Percentiles rank a stretch among this genome's conserved stretches.
phyloP scores from a whole-genome alignment of 2,113 vertebrate species.

The Stomatorhinus ivindoensis region DNA sequence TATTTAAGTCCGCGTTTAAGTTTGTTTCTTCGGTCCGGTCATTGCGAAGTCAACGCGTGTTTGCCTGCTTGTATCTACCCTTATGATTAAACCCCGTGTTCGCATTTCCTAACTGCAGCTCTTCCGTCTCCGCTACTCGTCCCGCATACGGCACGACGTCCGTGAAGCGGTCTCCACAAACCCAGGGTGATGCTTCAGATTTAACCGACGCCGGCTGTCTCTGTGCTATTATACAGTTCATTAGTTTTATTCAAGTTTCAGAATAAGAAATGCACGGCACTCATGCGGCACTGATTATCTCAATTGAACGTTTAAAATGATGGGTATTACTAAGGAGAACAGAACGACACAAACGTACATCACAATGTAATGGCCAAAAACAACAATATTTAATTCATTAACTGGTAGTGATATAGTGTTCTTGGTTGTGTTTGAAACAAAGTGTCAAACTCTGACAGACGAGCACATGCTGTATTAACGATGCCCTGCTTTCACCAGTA shows the following conservation, averaged over 20 bases:
- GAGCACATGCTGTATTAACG: no score
- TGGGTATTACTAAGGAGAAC: neutral
- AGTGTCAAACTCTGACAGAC: neutral
- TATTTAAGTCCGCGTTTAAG: no score
- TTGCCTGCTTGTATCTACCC: no score
- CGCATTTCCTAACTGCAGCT: no score
- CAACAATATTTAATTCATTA: neutral
- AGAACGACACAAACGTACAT: neutral
- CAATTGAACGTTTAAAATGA: neutral
- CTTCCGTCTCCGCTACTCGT: no score
- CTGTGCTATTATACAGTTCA: neutral
- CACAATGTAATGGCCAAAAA: neutral
- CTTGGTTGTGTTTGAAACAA: neutral
- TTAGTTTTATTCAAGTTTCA: neutral
- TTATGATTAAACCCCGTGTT: no score
- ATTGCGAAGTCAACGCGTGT: no score
- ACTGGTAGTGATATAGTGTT: neutral
- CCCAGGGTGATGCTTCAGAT: neutral
- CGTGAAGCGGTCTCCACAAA: neutral
- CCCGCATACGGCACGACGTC: no score
- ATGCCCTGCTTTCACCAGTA: neutral
- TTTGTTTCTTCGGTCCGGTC: no score
- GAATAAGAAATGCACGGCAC: neutral
- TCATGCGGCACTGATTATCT: neutral
- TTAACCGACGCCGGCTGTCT: neutral